A percentile compares a stretch with the other conserved stretches of the same genome.
phyloP scores from a whole-genome alignment of 2,888 invertebrate genomes.

The Ceraclea dissimilis region DNA sequence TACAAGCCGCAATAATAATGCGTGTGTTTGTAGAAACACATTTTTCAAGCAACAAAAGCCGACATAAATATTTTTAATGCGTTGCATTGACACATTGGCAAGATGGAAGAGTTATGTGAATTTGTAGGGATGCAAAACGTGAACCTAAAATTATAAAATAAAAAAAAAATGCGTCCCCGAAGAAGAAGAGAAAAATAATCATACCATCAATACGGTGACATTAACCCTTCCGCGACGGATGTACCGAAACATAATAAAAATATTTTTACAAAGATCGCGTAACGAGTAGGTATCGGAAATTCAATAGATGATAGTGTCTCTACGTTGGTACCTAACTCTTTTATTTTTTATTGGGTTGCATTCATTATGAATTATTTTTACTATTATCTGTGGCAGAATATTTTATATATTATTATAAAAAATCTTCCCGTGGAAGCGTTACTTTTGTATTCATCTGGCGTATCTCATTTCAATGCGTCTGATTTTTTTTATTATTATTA shows the following conservation, averaged over 20 bases:
- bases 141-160: not conserved
- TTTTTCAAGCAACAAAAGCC: not conserved
- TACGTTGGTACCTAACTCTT: not conserved
- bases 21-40: not conserved
- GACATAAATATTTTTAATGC: not conserved
- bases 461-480: conserved; percentile 47
- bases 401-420: conserved; percentile 1
- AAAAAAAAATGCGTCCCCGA: not conserved
- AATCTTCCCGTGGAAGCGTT: conserved; percentile 23
- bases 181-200: not conserved
- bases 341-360: conserved; percentile 20
- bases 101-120: not conserved
- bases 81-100: not conserved
- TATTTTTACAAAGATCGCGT: conserved; percentile 11
- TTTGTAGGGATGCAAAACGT: not conserved
- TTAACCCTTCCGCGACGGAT: conserved; percentile 10
- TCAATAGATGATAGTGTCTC: conserved; percentile 18
- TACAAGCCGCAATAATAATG: not conserved
- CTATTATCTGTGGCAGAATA: conserved; percentile 16
- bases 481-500: conserved; percentile 15
- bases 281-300: conserved; percentile 13
- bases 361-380: conserved; percentile 17
- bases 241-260: conserved; percentile 3
- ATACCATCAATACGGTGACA: not conserved
- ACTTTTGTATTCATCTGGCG: conserved; percentile 45